Evolutionary conservation across 2,113 vertebrate genomes (phyloP).

Genomic region (Ptychochromis oligacanthus): DNA sequence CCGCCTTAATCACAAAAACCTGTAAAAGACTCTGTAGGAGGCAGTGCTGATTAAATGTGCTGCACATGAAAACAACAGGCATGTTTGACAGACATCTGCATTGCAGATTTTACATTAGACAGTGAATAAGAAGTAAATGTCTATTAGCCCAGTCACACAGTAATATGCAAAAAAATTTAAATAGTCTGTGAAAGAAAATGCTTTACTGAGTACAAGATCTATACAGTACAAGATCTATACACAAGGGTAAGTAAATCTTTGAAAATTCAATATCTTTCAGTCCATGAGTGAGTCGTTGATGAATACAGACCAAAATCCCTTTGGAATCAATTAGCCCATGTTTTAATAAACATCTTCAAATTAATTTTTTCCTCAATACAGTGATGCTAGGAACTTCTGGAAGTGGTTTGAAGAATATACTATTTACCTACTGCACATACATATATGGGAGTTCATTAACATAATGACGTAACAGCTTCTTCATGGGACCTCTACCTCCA

Average conservation of each 20-base stretch:
- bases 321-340: fast-evolving
- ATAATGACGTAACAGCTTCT: not conserved
- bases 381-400: too few species aligned
- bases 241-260: too few species aligned
- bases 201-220: too few species aligned
- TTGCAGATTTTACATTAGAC: not conserved
- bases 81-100: fast-evolving
- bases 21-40: not conserved
- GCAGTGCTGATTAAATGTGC: not conserved
- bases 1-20: not conserved
- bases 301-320: not conserved
- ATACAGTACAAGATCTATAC: too few species aligned
- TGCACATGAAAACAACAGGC: not conserved
- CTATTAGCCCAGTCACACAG: not conserved
- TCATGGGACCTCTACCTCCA: not conserved
- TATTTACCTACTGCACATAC: not conserved
- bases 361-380: not conserved
- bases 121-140: not conserved
- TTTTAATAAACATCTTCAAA: not conserved
- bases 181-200: too few species aligned
- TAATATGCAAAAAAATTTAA: not conserved
- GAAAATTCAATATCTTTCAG: not conserved
- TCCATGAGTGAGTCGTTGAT: not conserved
- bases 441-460: not conserved
- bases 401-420: too few species aligned